Conservation (phyloP, 2,113 vertebrate genomes). For the Otus sunia region DNA sequence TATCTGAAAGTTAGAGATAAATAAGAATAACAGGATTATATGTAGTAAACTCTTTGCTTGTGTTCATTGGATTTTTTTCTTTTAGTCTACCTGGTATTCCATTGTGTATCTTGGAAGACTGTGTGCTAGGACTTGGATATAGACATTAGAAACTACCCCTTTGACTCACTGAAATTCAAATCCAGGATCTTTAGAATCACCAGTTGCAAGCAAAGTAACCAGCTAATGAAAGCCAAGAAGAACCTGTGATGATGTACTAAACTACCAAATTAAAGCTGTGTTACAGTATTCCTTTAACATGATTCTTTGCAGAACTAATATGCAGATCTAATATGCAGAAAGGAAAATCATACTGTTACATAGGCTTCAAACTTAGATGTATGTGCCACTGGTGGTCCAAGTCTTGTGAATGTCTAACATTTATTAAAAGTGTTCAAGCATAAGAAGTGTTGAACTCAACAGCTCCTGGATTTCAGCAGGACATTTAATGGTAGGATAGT, state of each 20-base stretch:
- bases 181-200: neutral
- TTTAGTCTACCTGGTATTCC: neutral
- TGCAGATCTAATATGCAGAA: neutral
- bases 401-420: neutral
- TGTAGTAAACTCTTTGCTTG: neutral
- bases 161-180: neutral
- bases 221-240: neutral
- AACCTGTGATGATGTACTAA: neutral
- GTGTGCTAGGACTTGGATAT: neutral
- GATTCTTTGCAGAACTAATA: no score
- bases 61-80: neutral
- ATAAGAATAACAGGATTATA: neutral
- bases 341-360: fast-evolving
- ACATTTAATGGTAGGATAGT: neutral
- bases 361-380: neutral
- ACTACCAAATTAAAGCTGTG: neutral
- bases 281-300: neutral
- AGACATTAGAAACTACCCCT: neutral
- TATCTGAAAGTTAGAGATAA: neutral
- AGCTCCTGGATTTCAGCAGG: neutral
- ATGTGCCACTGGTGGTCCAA: neutral
- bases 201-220: neutral
- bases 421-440: neutral
- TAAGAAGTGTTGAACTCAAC: neutral
- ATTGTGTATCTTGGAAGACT: neutral